A percentile compares a stretch with the other conserved stretches of the same genome.
Conservation (phyloP, 2,797 vertebrate genomes). For the Lagothrix lagotricha region DNA sequence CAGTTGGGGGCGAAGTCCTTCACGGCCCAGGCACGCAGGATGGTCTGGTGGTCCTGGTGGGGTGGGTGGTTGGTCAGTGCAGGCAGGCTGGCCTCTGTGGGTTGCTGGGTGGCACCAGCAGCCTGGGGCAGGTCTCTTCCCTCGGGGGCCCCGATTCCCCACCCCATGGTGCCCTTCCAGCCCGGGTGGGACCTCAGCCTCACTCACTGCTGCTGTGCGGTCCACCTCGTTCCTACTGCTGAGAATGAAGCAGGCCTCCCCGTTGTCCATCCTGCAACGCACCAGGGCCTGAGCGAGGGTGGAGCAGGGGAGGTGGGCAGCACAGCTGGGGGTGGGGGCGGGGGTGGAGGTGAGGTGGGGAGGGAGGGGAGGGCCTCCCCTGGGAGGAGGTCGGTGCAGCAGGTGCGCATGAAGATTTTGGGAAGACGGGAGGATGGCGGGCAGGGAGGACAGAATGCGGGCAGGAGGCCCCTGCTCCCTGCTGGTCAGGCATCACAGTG, state of each 20-base stretch:
- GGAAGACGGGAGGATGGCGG: background rate
- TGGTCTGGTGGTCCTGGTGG: conserved; percentile 95
- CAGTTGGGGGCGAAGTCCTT: conserved; percentile 97
- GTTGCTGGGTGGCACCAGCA: background rate
- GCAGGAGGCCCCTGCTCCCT: background rate
- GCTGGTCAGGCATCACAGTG: background rate
- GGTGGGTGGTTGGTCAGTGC: background rate
- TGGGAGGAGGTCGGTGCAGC: background rate
- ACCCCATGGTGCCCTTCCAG: accelerated
- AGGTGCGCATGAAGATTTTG: background rate
- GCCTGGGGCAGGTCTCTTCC: accelerated
- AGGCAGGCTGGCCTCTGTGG: background rate
- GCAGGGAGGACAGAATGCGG: too few relatives aligned
- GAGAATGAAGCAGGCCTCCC: conserved; percentile 96
- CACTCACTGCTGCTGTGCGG: conserved; percentile 93
- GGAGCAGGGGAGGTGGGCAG: background rate
- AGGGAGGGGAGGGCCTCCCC: background rate
- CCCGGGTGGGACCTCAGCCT: accelerated
- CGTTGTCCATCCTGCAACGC: conserved; percentile 93
- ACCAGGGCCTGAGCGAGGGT: background rate
- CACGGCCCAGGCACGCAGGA: conserved; percentile 96
- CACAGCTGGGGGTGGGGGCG: background rate
- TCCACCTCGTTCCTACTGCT: conserved; percentile 96
- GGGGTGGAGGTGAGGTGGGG: background rate
- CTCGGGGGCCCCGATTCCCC: accelerated